Evolutionary conservation across 2,797 vertebrate genomes (phyloP), one percentile per base, ranked within the genome.

Genomic region (Danionella dracula): DNA sequence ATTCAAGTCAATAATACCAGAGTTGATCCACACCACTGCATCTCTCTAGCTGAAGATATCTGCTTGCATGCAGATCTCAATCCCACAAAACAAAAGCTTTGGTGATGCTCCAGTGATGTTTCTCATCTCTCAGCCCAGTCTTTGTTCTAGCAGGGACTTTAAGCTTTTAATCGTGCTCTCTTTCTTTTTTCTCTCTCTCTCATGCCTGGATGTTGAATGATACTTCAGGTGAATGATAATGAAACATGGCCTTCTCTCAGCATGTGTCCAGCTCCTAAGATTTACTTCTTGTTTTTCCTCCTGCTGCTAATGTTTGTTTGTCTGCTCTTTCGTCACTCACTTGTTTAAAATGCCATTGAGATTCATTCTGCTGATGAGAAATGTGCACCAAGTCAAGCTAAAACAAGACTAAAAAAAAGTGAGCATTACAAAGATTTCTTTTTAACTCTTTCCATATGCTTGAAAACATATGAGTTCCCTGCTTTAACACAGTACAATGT

Each of bases 191-290:
- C 23, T 27, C 23, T 27, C 37, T 60, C 23, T 38, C 13, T 62
- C 53, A 48, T n/a, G 56, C 53, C 35, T 59, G 48, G 54, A 64
- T 60, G 50, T 63, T 35, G 66, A 62, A 53, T 69, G 68, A 54
- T 68, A 70, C 40, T 65, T 64, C 63, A 72, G 70, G 72, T 68
- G 54, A 44, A 72, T 62, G 58, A 54, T 63, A 74, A 67, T 58
- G 40, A 8, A 55, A 40, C 1, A 13, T 16, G 12, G 16, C 23
- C 17, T 15, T 53, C 32, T 46, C 54, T 34, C 34, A 8, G 23
- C 66, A 13, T 49, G 32, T 50, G 55, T 49, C 53, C 54, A 29
- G 16, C 34, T 13, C 34, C 4, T 20, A 59, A 20, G 15, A 37
- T 56, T 41, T 59, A 40, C 27, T 7, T 16, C 44, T 15, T 17